A percentile compares a stretch with the other conserved stretches of the same genome.
Evolutionary conservation across 2,113 vertebrate genomes (phyloP).

Genomic region (Desmodus rotundus): DNA sequence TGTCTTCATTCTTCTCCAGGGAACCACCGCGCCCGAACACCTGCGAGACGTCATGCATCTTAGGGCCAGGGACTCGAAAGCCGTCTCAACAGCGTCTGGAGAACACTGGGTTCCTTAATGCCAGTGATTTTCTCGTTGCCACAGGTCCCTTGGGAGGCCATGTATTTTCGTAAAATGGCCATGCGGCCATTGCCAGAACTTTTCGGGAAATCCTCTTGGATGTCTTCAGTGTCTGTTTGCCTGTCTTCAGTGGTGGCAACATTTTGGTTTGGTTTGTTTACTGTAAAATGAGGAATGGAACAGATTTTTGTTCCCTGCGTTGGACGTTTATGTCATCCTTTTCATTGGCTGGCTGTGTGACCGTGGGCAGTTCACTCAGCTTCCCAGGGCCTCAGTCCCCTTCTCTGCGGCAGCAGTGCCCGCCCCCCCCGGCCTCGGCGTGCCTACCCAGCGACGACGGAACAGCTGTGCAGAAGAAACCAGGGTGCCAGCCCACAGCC

Average conservation of each 20-base stretch:
- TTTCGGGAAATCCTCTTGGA: background rate
- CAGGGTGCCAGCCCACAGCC: background rate
- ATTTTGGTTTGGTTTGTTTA: background rate
- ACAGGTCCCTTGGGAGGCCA: background rate
- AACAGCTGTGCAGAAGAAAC: background rate
- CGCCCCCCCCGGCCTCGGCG: background rate
- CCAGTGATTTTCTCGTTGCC: background rate
- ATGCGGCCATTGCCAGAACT: background rate
- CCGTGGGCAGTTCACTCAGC: background rate
- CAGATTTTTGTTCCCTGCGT: background rate
- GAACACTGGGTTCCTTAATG: background rate
- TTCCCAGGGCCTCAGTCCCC: background rate
- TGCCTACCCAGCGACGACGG: background rate
- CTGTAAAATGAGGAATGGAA: background rate
- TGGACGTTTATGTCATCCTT: background rate
- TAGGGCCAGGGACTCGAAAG: background rate
- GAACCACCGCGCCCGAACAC: background rate
- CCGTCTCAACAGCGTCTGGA: background rate
- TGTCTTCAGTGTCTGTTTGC: background rate
- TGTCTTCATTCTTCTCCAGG: background rate
- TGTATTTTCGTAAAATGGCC: background rate
- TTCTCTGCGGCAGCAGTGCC: background rate
- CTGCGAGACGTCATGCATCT: background rate
- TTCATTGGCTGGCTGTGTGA: background rate
- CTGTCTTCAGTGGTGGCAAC: background rate